Evolutionary conservation across 2,797 vertebrate genomes (phyloP).

Genomic region (Liasis olivaceus): DNA sequence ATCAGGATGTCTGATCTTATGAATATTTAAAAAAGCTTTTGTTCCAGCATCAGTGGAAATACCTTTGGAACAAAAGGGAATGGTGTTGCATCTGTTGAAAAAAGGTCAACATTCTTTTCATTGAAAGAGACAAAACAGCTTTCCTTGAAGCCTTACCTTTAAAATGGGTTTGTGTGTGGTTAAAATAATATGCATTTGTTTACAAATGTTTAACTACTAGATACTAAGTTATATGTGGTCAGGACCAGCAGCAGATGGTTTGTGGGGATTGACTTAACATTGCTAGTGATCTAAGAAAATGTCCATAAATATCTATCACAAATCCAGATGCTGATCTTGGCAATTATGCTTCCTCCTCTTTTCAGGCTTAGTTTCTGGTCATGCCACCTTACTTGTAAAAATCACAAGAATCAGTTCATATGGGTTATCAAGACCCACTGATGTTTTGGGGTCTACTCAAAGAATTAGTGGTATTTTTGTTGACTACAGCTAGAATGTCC

Average conservation of each 20-base stretch:
- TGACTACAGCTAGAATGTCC: background rate
- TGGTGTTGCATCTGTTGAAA: background rate
- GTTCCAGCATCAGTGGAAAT: conserved; percentile 21
- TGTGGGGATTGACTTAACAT: background rate
- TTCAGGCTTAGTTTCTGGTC: background rate
- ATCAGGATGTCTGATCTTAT: background rate
- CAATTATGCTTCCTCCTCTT: background rate
- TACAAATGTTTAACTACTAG: background rate
- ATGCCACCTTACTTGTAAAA: background rate
- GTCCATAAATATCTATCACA: background rate
- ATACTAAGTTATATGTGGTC: background rate
- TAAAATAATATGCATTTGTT: background rate
- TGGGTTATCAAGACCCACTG: background rate
- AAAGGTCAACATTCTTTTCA: background rate
- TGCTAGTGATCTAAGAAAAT: background rate
- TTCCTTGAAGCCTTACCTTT: conserved; percentile 1
- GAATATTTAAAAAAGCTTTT: conserved; percentile 28
- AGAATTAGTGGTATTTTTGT: background rate
- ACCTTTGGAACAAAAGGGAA: conserved; percentile 14
- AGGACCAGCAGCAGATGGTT: background rate
- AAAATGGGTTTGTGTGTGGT: background rate
- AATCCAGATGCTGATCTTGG: background rate
- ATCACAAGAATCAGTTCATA: background rate
- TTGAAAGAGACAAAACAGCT: background rate
- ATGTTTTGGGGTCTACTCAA: background rate